Conservation (phyloP, 2,113 vertebrate species). For the Oxygymnocypris stewartii region DNA sequence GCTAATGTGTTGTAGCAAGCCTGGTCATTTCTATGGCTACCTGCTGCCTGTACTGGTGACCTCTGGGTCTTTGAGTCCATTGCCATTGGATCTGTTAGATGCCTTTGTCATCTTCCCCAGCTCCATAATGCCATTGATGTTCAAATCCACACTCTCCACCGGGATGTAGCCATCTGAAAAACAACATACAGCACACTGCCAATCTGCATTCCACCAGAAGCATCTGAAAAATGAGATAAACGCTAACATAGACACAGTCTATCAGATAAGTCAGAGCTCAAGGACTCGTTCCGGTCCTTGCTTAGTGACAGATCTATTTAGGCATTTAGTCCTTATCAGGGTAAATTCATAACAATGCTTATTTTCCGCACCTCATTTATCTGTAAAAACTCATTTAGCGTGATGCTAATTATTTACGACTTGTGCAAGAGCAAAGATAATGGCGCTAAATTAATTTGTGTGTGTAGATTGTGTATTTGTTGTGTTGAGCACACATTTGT, state of each 20-base stretch:
- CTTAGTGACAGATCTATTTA: conserved; percentile 5
- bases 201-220: background rate
- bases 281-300: conserved; percentile 19
- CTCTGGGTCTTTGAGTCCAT: conserved; percentile 43
- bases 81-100: conserved; percentile 32
- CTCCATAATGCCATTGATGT: conserved; percentile 69
- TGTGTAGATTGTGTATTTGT: background rate
- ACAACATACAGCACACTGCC: conserved; percentile 31
- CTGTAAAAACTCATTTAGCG: background rate
- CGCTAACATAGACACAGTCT: conserved; percentile 11
- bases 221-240: conserved; percentile 30
- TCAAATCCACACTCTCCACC: conserved; percentile 66
- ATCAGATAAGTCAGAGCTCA: conserved; percentile 31
- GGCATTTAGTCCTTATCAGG: conserved; percentile 7
- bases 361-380: background rate
- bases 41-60: conserved; percentile 43
- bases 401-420: background rate
- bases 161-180: conserved; percentile 71
- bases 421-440: background rate
- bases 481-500: conserved; percentile 73
- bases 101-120: conserved; percentile 59
- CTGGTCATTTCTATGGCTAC: conserved; percentile 10
- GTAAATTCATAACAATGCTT: background rate
- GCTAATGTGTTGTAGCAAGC: background rate
- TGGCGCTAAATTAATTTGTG: background rate